Conservation (phyloP, 2,113 vertebrate genomes). For the Siniperca chuatsi region DNA sequence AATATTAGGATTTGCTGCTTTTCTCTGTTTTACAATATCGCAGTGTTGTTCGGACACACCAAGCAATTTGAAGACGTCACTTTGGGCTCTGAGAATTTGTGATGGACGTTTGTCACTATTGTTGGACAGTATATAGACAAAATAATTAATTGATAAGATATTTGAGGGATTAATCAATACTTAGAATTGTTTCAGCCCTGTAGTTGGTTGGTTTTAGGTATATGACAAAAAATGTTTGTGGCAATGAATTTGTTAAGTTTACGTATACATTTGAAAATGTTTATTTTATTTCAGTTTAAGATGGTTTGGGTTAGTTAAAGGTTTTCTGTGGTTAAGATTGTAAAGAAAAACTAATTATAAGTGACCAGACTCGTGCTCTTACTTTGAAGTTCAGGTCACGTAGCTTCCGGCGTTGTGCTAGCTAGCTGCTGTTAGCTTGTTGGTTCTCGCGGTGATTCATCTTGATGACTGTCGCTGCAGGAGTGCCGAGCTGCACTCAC, state of each 20-base stretch:
- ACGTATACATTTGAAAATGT: background rate
- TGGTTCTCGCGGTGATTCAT: conserved; percentile 70
- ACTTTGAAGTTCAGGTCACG: conserved; percentile 29
- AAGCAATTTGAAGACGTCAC: background rate
- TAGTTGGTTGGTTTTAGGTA: background rate
- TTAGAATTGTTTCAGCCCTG: background rate
- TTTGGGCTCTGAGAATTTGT: background rate
- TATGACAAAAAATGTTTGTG: too few relatives aligned
- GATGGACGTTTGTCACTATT: background rate
- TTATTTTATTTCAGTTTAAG: too few relatives aligned
- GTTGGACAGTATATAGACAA: background rate
- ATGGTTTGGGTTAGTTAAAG: background rate
- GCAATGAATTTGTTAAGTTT: too few relatives aligned
- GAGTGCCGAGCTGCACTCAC: conserved; percentile 56
- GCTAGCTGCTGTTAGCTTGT: background rate
- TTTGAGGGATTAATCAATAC: background rate
- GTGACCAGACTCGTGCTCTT: conserved; percentile 26
- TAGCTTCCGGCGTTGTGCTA: background rate
- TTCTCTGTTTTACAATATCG: too few relatives aligned
- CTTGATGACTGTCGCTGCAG: conserved; percentile 53
- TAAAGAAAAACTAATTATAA: background rate
- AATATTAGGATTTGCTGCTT: background rate
- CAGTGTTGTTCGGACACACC: background rate
- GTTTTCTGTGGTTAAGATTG: background rate
- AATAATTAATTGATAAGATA: background rate